Evolutionary conservation across 2,797 vertebrate genomes (phyloP).

Genomic region (Chelidonichthys spinosus): DNA sequence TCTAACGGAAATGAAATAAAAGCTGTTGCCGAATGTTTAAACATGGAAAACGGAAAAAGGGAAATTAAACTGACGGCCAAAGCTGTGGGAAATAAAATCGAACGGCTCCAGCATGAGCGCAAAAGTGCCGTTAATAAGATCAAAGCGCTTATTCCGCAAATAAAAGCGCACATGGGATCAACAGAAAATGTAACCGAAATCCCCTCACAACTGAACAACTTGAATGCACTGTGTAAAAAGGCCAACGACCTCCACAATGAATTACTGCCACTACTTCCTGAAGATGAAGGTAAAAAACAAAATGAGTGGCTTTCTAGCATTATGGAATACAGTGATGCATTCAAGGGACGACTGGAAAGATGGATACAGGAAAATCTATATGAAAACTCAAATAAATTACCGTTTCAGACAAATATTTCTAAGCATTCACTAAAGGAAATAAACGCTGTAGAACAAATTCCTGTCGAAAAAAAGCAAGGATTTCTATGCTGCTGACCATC

Average conservation of each 20-base stretch:
- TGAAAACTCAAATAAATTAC: slow-evolving; percentile 9
- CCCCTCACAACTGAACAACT: too few species aligned
- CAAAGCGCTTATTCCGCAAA: too few species aligned
- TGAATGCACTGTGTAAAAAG: neutral
- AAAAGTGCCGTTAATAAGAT: too few species aligned
- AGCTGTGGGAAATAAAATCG: too few species aligned
- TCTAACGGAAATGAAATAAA: too few species aligned
- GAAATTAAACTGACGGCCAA: slow-evolving; percentile 10
- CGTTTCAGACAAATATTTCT: neutral
- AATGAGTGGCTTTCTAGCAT: slow-evolving; percentile 3
- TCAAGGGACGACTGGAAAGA: slow-evolving; percentile 1
- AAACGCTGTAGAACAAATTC: neutral
- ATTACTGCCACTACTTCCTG: slow-evolving; percentile 1
- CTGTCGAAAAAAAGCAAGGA: neutral
- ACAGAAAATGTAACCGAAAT: too few species aligned
- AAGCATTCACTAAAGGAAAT: neutral
- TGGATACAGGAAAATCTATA: slow-evolving; percentile 4
- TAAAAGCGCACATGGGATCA: too few species aligned
- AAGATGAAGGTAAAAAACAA: slow-evolving; percentile 2
- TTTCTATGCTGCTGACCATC: neutral
- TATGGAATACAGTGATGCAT: slow-evolving; percentile 4
- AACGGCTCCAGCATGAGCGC: too few species aligned
- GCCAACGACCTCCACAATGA: neutral
- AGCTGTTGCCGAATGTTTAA: too few species aligned
- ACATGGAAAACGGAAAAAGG: too few species aligned